phyloP scores from a whole-genome alignment of 2,888 invertebrate genomes.

The Pinctada fucata region DNA sequence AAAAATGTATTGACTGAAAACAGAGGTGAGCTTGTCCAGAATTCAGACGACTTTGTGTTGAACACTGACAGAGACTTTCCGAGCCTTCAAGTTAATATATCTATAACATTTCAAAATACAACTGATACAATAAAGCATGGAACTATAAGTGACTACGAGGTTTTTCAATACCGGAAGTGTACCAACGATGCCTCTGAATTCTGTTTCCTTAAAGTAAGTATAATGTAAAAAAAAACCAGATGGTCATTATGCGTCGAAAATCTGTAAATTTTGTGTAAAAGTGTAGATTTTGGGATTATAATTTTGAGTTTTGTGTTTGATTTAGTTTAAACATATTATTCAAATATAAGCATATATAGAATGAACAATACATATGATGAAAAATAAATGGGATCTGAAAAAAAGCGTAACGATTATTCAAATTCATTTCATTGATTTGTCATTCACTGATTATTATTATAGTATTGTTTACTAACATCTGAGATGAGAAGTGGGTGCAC shows the following conservation, averaged over 20 bases:
- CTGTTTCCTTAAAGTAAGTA: constrained; percentile 28
- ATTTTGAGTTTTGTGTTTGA: no score
- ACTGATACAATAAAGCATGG: not conserved
- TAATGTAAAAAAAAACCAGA: no score
- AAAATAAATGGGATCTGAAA: no score
- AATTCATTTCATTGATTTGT: not conserved
- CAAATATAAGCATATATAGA: no score
- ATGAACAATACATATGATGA: no score
- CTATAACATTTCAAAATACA: no score
- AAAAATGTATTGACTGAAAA: not conserved
- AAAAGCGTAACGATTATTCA: constrained; percentile 21
- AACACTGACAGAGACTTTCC: no score
- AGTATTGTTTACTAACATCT: not conserved
- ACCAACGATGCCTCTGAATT: not conserved
- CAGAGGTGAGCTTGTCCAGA: not conserved
- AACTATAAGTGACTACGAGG: constrained; percentile 27
- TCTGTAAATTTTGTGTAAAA: constrained; percentile 21
- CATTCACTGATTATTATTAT: not conserved
- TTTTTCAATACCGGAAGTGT: constrained; percentile 26
- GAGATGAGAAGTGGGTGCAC: not conserved
- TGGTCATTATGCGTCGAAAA: not conserved
- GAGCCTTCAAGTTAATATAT: no score
- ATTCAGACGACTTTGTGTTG: not conserved
- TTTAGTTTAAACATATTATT: no score
- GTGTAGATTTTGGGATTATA: not conserved